Percentiles rank a stretch among this genome's conserved stretches.
phyloP scores from a whole-genome alignment of 92 coral and sea anemone species.

The Parazoanthus swiftii region DNA sequence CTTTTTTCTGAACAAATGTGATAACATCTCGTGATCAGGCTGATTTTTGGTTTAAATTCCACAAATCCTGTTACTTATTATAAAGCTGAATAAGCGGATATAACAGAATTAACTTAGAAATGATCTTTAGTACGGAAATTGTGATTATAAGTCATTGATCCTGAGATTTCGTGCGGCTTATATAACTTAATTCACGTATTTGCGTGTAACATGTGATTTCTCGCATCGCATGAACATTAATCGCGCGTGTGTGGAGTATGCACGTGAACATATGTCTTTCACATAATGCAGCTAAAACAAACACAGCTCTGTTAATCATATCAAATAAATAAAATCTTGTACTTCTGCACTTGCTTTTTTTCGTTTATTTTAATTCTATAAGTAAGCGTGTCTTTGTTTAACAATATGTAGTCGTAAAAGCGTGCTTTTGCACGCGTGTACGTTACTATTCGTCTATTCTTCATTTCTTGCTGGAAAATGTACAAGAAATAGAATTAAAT shows the following conservation, averaged over 20 bases:
- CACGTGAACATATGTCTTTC: background rate
- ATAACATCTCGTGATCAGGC: background rate
- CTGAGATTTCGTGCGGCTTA: background rate
- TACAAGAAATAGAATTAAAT: too few relatives aligned
- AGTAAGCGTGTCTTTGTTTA: too few relatives aligned
- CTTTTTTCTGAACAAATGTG: background rate
- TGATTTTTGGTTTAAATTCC: background rate
- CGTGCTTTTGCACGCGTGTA: too few relatives aligned
- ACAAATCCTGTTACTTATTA: background rate
- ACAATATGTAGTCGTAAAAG: too few relatives aligned
- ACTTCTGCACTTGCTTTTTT: too few relatives aligned
- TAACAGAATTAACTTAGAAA: background rate
- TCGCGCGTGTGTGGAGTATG: background rate
- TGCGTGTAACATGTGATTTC: background rate
- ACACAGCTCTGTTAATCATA: background rate
- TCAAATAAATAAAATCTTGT: background rate
- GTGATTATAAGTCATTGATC: background rate
- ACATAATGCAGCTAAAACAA: background rate
- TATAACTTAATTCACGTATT: too few relatives aligned
- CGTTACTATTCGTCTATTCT: too few relatives aligned
- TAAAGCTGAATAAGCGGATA: background rate
- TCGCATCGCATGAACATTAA: background rate
- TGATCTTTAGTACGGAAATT: background rate
- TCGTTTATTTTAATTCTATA: too few relatives aligned
- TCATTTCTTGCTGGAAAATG: too few relatives aligned